Conservation (phyloP, 2,888 invertebrate species). For the Drepana falcataria region DNA sequence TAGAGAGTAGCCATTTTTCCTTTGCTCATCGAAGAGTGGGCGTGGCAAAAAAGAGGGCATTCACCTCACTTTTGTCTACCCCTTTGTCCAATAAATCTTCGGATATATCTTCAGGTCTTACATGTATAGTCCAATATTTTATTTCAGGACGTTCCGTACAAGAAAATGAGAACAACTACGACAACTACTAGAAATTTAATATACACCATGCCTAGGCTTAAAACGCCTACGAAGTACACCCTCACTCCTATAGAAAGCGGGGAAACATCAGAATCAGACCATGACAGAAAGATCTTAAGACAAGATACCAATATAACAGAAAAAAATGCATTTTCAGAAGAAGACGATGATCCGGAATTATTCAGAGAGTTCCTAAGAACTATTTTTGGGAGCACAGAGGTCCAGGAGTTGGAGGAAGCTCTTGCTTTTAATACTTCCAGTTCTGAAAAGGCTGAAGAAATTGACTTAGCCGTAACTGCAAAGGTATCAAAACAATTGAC, state of each 20-base stretch:
- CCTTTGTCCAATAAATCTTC: too few relatives aligned
- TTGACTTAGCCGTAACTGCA: too few relatives aligned
- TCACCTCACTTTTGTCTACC: too few relatives aligned
- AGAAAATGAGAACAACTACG: slow-evolving; percentile 25
- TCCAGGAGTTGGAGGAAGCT: slow-evolving; percentile 16
- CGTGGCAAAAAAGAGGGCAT: too few relatives aligned
- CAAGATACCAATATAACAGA: neutral
- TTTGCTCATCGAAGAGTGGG: too few relatives aligned
- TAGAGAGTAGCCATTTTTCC: too few relatives aligned
- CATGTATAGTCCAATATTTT: neutral
- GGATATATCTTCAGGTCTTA: too few relatives aligned
- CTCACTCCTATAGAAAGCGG: neutral
- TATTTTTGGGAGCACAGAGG: slow-evolving; percentile 42
- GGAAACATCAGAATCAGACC: neutral
- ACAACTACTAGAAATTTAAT: slow-evolving; percentile 25
- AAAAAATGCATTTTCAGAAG: neutral
- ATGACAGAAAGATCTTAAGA: neutral
- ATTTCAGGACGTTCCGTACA: slow-evolving; percentile 35
- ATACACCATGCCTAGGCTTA: neutral
- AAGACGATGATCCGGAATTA: slow-evolving; percentile 19
- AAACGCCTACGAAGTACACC: neutral
- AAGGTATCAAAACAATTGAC: neutral
- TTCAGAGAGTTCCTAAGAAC: slow-evolving; percentile 42
- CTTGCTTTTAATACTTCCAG: neutral
- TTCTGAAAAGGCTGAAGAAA: too few relatives aligned